Evolutionary conservation across 2,888 invertebrate species (phyloP).

Genomic region (Brachylomia viminalis): DNA sequence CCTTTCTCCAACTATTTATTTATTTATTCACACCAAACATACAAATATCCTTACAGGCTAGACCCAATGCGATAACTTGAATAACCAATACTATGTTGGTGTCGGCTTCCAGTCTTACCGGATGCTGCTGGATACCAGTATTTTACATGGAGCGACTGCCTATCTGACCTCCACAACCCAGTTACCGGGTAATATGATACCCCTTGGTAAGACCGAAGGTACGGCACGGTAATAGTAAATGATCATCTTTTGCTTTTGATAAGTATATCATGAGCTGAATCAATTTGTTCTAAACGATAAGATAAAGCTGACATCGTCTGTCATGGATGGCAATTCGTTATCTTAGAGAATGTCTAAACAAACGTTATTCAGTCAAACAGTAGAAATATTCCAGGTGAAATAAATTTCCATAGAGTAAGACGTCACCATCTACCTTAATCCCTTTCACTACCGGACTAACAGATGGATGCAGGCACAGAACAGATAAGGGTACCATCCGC

Average conservation of each 20-base stretch:
- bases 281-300: constrained; percentile 23
- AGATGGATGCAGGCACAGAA: no score
- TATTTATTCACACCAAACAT: no score
- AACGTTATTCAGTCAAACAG: background rate
- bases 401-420: no score
- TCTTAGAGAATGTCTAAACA: constrained; percentile 18
- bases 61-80: no score
- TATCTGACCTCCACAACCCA: background rate
- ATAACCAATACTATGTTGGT: background rate
- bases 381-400: background rate
- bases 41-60: no score
- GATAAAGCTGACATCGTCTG: constrained; percentile 1
- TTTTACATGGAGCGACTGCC: background rate
- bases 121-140: background rate
- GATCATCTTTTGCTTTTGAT: background rate
- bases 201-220: background rate
- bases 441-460: no score
- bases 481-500: no score
- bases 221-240: background rate
- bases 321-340: constrained; percentile 1
- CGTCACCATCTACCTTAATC: no score
- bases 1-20: no score
- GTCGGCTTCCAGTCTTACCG: background rate
- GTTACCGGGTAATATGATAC: background rate
- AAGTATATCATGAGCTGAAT: background rate